These are phyloP conservation scores for Microcebus jonahi DNA, from an alignment of 2,113 vertebrate species.

Conservation along the genomic window DNA sequence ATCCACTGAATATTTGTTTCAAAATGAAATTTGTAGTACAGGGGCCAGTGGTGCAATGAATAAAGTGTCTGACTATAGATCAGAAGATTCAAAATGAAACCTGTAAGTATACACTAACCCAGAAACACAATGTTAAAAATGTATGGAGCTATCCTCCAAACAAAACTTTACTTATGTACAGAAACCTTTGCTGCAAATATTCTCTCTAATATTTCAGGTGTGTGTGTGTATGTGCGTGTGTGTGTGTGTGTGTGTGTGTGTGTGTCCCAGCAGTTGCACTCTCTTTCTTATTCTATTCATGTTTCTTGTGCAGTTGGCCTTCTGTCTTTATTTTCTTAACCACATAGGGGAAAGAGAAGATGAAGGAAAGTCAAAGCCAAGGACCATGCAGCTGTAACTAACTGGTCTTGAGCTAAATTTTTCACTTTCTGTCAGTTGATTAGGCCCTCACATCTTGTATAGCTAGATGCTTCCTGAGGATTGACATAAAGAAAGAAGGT, in stretches of 20 bases:
- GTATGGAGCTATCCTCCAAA: background rate
- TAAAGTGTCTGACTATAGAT: too few relatives aligned
- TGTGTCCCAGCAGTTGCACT: background rate
- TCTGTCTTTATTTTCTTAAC: constrained; percentile 26
- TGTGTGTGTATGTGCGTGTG: background rate
- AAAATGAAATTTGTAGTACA: constrained; percentile 9
- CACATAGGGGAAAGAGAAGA: background rate
- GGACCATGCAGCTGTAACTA: background rate
- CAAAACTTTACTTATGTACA: background rate
- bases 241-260: too few relatives aligned
- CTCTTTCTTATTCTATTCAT: background rate
- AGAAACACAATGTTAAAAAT: constrained; percentile 16
- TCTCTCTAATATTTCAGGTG: background rate
- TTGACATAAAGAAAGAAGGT: background rate
- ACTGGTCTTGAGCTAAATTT: background rate
- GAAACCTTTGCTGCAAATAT: background rate
- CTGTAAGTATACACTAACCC: background rate
- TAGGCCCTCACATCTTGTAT: background rate
- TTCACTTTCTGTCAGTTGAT: background rate
- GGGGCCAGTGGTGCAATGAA: too few relatives aligned
- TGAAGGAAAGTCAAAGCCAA: constrained; percentile 11
- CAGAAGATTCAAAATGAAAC: constrained; percentile 33
- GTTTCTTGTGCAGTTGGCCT: background rate
- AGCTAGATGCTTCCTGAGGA: background rate
- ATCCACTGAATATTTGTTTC: background rate